Evolutionary conservation across 2,888 invertebrate species (phyloP).

Genomic region (Endomychus coccineus): DNA sequence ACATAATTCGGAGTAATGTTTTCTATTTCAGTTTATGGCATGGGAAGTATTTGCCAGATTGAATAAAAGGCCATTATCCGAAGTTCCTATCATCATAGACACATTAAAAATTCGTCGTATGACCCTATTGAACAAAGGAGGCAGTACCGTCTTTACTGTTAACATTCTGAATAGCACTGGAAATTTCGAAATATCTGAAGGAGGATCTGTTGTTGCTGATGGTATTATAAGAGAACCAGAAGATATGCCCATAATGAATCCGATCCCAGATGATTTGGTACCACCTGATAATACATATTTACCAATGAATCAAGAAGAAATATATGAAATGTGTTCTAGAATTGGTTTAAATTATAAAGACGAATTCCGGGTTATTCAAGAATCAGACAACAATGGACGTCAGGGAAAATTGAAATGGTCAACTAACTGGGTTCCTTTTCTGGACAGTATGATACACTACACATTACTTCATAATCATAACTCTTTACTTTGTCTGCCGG

Average conservation of each 20-base stretch:
- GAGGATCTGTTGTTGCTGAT: constrained; percentile 58
- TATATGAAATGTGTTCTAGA: constrained; percentile 47
- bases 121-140: constrained; percentile 46
- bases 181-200: constrained; percentile 45
- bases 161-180: constrained; percentile 30
- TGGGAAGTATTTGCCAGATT: constrained; percentile 49
- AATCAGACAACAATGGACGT: constrained; percentile 41
- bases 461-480: constrained; percentile 45
- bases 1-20: neutral
- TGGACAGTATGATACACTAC: constrained; percentile 63
- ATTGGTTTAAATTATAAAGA: constrained; percentile 51
- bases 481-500: constrained; percentile 50
- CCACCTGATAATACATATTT: neutral
- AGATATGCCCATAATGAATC: too few species aligned
- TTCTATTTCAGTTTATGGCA: constrained; percentile 35
- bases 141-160: constrained; percentile 26
- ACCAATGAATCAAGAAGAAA: constrained; percentile 26
- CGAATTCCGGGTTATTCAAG: constrained; percentile 46
- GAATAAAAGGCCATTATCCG: constrained; percentile 33
- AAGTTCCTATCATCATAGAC: constrained; percentile 50
- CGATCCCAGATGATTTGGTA: too few species aligned
- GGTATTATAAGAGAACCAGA: constrained; percentile 52
- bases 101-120: constrained; percentile 52
- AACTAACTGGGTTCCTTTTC: constrained; percentile 60
- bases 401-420: constrained; percentile 47